Percentiles rank a stretch among this genome's conserved stretches.
These are phyloP conservation scores for Podarcis cretensis DNA, from an alignment of 2,113 vertebrate genomes.

Conservation along the genomic window DNA sequence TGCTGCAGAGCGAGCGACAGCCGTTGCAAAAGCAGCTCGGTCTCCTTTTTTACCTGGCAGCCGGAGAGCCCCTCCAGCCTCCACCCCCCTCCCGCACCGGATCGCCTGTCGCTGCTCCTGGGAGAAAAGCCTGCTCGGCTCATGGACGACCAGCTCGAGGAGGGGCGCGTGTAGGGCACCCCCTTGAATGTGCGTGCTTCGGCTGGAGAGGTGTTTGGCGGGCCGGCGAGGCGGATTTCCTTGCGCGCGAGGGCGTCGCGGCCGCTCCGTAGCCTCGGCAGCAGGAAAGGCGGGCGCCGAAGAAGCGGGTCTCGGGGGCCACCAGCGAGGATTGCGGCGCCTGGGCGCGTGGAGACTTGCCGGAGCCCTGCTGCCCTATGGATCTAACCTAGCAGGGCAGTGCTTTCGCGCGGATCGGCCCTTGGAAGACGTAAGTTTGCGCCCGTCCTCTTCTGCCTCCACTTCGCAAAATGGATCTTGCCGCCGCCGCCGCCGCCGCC, in stretches of 20 bases:
- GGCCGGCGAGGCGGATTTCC: slow-evolving; percentile 37
- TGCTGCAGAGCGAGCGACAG: not conserved
- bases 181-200: not conserved
- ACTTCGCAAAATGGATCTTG: not conserved
- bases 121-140: not conserved
- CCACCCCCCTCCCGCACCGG: not conserved
- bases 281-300: not conserved
- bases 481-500: not conserved
- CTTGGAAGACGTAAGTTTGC: slow-evolving; percentile 75
- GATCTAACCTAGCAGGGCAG: slow-evolving; percentile 59
- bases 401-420: slow-evolving; percentile 78
- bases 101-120: not conserved
- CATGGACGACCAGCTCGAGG: not conserved
- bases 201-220: not conserved
- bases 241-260: slow-evolving; percentile 27
- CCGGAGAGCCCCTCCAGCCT: not conserved
- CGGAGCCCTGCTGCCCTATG: slow-evolving; percentile 49
- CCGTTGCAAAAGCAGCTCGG: not conserved
- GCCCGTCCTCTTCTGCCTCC: not conserved
- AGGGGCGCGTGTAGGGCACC: not conserved
- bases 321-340: slow-evolving; percentile 19
- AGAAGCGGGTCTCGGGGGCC: slow-evolving; percentile 8
- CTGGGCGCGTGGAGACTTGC: slow-evolving; percentile 33
- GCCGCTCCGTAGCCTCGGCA: not conserved
- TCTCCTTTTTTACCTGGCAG: not conserved